A percentile compares a stretch with the other conserved stretches of the same genome.
These are phyloP conservation scores for Podotricha telesiphe DNA, from an alignment of 2,888 invertebrate species.

Conservation along the genomic window DNA sequence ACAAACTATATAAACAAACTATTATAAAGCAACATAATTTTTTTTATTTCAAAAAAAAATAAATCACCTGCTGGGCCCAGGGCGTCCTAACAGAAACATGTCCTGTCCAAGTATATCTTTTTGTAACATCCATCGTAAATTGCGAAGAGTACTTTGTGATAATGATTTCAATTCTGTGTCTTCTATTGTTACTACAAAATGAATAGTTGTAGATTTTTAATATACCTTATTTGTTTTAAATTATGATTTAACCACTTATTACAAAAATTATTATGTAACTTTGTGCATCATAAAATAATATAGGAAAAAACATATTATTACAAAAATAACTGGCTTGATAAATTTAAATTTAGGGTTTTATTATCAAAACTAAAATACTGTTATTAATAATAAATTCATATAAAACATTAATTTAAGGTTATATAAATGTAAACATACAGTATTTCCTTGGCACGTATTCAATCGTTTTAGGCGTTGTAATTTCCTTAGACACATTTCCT, in stretches of 20 bases:
- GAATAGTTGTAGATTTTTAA: too few species aligned
- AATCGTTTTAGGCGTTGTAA: conserved; percentile 84
- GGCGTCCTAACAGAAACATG: conserved; percentile 96
- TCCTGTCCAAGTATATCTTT: conserved; percentile 97
- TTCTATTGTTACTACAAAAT: conserved; percentile 70
- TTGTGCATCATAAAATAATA: not conserved
- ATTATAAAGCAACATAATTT: not conserved
- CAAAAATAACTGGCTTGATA: too few species aligned
- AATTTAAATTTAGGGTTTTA: too few species aligned
- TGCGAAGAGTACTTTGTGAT: conserved; percentile 89
- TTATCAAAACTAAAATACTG: not conserved
- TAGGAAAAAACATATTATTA: not conserved
- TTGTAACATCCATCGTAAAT: conserved; percentile 98
- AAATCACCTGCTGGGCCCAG: conserved; percentile 87
- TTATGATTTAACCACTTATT: too few species aligned
- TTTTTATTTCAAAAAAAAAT: not conserved
- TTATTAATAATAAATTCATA: not conserved
- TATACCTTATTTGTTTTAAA: not conserved
- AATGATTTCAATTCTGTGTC: conserved; percentile 82
- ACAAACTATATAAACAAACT: too few species aligned
- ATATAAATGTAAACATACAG: conserved; percentile 80
- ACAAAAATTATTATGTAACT: not conserved
- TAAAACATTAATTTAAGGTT: conserved; percentile 1
- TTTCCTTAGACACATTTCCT: conserved; percentile 87
- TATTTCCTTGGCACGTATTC: conserved; percentile 94